These are phyloP conservation scores for Halcyon badia DNA, from an alignment of 2,797 vertebrate genomes.

Conservation along the genomic window DNA sequence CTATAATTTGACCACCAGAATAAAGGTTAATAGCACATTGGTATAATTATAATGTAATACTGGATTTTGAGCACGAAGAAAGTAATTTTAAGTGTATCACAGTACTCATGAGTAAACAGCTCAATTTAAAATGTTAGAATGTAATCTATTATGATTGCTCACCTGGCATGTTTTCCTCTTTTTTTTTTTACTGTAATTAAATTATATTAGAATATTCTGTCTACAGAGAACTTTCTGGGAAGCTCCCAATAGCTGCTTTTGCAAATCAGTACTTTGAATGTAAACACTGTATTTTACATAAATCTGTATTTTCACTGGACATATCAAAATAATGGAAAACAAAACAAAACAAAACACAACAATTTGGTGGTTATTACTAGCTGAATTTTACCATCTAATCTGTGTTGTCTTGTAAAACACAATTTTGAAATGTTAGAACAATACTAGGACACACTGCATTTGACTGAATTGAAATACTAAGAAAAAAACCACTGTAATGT, in stretches of 20 bases:
- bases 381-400: background rate
- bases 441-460: rapidly evolving
- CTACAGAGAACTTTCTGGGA: background rate
- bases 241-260: background rate
- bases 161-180: background rate
- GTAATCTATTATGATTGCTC: background rate
- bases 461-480: background rate
- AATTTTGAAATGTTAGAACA: background rate
- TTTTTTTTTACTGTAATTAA: too few species aligned
- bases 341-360: rapidly evolving
- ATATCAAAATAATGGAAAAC: background rate
- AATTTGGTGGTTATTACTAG: too few species aligned
- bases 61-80: background rate
- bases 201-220: too few species aligned
- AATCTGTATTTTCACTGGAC: background rate
- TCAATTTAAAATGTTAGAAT: background rate
- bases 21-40: background rate
- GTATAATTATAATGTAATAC: background rate
- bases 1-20: background rate
- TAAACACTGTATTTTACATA: background rate
- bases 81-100: background rate
- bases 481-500: background rate
- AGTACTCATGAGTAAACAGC: background rate
- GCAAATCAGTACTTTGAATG: background rate
- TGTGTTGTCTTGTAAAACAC: background rate